These are phyloP conservation scores for Python bivittatus DNA, from an alignment of 2,113 vertebrate species.

Conservation along the genomic window DNA sequence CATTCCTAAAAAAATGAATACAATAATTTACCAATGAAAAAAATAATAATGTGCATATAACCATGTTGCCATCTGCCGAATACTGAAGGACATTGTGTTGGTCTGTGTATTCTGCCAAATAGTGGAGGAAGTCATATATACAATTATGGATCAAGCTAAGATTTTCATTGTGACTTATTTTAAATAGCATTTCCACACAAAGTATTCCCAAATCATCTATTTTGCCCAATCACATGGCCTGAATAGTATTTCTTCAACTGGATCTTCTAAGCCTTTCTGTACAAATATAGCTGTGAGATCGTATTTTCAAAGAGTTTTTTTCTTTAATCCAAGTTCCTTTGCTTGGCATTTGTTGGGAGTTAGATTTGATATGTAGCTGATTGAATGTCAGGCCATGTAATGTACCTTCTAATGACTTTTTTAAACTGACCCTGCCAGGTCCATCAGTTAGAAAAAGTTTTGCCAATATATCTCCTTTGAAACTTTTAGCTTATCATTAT, in stretches of 20 bases:
- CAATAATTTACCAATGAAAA: background rate
- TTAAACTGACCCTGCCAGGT: slow-evolving; percentile 25
- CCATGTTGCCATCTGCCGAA: background rate
- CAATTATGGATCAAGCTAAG: background rate
- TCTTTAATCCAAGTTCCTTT: slow-evolving; percentile 3
- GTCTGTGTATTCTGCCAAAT: background rate
- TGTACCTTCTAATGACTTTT: background rate
- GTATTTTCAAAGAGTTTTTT: background rate
- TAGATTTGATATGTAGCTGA: background rate
- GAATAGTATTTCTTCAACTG: background rate
- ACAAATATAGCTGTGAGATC: background rate
- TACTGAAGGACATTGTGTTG: background rate
- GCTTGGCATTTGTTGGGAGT: background rate
- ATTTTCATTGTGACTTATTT: background rate
- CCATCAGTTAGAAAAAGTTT: slow-evolving; percentile 14
- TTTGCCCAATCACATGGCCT: background rate
- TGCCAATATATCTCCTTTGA: slow-evolving; percentile 19
- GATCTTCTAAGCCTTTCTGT: background rate
- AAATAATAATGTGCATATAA: background rate
- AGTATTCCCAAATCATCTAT: background rate
- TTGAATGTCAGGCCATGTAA: background rate
- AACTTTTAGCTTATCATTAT: slow-evolving; percentile 29
- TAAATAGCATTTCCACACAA: background rate
- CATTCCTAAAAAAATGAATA: background rate
- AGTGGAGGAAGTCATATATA: background rate